Base-by-base conservation (phyloP, 2,797 vertebrate genomes). In the Telmatherina bonti region DNA sequence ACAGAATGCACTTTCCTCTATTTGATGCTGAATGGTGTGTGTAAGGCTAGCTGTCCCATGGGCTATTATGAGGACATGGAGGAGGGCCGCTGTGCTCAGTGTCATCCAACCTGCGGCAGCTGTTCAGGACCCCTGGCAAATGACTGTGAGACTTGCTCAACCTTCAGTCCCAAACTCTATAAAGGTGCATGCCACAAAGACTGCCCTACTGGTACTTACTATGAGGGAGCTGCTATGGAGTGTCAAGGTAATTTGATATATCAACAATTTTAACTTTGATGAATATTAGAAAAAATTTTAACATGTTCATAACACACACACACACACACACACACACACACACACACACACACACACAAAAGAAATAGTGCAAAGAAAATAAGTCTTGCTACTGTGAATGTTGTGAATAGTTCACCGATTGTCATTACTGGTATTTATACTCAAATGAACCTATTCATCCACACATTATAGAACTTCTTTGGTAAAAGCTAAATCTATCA, bases 1-100 rank as follows among this genome's bases (percentile, higher is more conserved):
- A 22, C 84, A 95, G 95, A 89, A 53, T 96, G 95, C 83, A 93
- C 91, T 67, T 95, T 95, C 85, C 92, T 96, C 29, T 96, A 95
- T 88, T 87, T 96, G 83, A 95, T 95, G 60, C 82, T 95, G 70
- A 90, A 94, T 0, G 93, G 93, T 4, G 87, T 72, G 49, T 95
- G 95, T 66, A 94, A 93, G 67, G 94, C 95, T 8, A 93, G 92
- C 49, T 96, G 95, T 82, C 94, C 95, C 7, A 41, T 85, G 78
- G 94, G 94, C 8, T 95, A 93, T 75, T 95, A 92, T 64, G 95
- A 96, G 70, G 94, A 96, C 82, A 91, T 96, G 90, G 95, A 96
- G 65, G 91, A 90, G 72, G 94, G 94, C 1, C 78, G 84, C 66
- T 96, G 95, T 58, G 85, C 90, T 61, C 88, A 72, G 66, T 96